A percentile compares a stretch with the other conserved stretches of the same genome.
phyloP scores from a whole-genome alignment of 1,140 invertebrate genomes.

The Nilaparvata lugens region DNA sequence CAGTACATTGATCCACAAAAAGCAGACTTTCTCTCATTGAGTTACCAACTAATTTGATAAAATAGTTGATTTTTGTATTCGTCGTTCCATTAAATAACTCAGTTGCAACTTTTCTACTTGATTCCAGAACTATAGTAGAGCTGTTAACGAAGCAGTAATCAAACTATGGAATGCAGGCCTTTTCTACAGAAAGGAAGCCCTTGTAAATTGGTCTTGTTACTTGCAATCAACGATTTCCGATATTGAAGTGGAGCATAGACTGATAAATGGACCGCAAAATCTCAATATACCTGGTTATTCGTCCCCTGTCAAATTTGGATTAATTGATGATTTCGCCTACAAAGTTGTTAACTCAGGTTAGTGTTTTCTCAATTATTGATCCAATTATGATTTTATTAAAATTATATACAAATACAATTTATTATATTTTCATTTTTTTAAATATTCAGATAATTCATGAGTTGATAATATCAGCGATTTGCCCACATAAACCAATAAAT shows the following conservation, averaged over 20 bases:
- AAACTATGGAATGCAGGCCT: slow-evolving; percentile 65
- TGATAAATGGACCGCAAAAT: slow-evolving; percentile 59
- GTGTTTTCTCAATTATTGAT: too few species aligned
- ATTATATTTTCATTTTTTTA: too few species aligned
- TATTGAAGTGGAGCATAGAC: slow-evolving; percentile 80
- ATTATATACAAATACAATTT: too few species aligned
- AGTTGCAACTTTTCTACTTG: background rate
- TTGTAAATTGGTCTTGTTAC: slow-evolving; percentile 92
- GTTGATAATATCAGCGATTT: too few species aligned
- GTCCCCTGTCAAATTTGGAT: slow-evolving; percentile 75
- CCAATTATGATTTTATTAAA: too few species aligned
- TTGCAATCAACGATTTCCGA: slow-evolving; percentile 91
- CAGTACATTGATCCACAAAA: too few species aligned
- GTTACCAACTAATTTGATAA: too few species aligned
- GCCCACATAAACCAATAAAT: too few species aligned
- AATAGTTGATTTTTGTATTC: too few species aligned
- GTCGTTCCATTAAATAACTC: too few species aligned
- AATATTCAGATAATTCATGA: too few species aligned
- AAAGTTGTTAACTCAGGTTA: slow-evolving; percentile 53
- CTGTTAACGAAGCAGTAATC: slow-evolving; percentile 85
- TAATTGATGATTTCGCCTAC: slow-evolving; percentile 80
- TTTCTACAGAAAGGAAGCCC: slow-evolving; percentile 72
- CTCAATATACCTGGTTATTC: slow-evolving; percentile 74
- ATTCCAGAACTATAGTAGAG: slow-evolving; percentile 45
- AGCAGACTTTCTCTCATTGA: too few species aligned